Evolutionary conservation across 2,797 vertebrate species (phyloP).

Genomic region (Pseudopleuronectes americanus): DNA sequence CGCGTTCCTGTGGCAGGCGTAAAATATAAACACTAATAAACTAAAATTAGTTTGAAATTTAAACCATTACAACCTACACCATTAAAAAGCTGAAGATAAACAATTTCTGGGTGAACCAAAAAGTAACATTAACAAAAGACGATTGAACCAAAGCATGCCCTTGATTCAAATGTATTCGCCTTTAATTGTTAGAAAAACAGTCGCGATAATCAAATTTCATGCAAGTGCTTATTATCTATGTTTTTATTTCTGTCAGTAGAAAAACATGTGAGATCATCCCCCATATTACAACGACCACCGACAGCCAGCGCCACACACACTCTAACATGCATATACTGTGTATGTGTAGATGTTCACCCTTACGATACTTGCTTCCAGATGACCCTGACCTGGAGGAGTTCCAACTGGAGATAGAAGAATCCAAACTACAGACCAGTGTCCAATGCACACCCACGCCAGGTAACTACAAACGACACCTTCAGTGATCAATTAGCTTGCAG

Average conservation of each 20-base stretch:
- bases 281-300: neutral
- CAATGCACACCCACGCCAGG: slow-evolving; percentile 94
- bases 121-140: slow-evolving; percentile 60
- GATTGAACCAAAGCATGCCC: slow-evolving; percentile 40
- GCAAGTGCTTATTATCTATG: slow-evolving; percentile 40
- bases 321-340: neutral
- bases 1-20: slow-evolving; percentile 57
- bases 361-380: slow-evolving; percentile 80
- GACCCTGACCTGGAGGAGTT: slow-evolving; percentile 93
- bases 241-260: slow-evolving; percentile 2
- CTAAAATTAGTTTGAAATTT: slow-evolving; percentile 53
- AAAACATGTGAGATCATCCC: slow-evolving; percentile 18
- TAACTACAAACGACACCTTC: slow-evolving; percentile 60
- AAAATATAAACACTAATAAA: slow-evolving; percentile 50
- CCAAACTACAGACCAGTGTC: slow-evolving; percentile 88
- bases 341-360: neutral
- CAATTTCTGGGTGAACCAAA: slow-evolving; percentile 27
- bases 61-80: slow-evolving; percentile 27
- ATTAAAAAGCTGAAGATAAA: slow-evolving; percentile 39
- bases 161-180: slow-evolving; percentile 63
- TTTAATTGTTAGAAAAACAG: slow-evolving; percentile 53
- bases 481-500: neutral
- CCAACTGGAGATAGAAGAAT: slow-evolving; percentile 89
- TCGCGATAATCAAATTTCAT: slow-evolving; percentile 31
- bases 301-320: slow-evolving; percentile 9